Evolutionary conservation across 2,888 invertebrate genomes (phyloP), one percentile per base, ranked within the genome.

Genomic region (Drosophila dives): DNA sequence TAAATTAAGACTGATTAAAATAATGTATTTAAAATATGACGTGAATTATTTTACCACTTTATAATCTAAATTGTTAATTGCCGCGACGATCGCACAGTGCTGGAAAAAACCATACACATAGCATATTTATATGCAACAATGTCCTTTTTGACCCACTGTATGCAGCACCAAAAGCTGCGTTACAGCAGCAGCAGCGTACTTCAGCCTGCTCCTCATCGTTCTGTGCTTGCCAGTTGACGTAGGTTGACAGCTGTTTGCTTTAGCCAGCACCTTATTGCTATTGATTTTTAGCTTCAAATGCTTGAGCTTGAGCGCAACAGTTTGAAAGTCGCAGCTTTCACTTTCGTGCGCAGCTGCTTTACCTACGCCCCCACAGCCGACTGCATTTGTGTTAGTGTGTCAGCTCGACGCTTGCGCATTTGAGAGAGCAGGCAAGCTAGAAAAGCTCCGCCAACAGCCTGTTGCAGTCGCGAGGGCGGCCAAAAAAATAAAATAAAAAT

Each of bases 211-310:
- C 10, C 5, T 11, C 8, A 49, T 60, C 54, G 34, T 55, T 45
- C 50, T 40, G 32, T 23, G 15, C 42, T 49, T 34, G 29, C 20
- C 68, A 34, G 80, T 90, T 90, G 89, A 91, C 88, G 83, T 83
- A 86, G 90, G 83, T 88, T 89, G 89, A 90, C 90, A 90, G 90
- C 90, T 90, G 90, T 90, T 90, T 89, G 74, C 74, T 65, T 77
- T 64, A 56, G 75, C 62, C 55, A 60, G 58, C 73, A 75, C 67
- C 78, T 83, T 72, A 71, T 65, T 54, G 65, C 69, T 86, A 89
- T 89, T 80, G 90, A 90, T 90, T 90, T 90, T 90, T 56, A 23
- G 77, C 72, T 72, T 68, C 55, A 64, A 66, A 56, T 71, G 17
- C n/a, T 54, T 61, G 64, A 73, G 67, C 74, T 70, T 59, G 51